phyloP scores from a whole-genome alignment of 2,797 vertebrate species.

The Mallotus villosus region DNA sequence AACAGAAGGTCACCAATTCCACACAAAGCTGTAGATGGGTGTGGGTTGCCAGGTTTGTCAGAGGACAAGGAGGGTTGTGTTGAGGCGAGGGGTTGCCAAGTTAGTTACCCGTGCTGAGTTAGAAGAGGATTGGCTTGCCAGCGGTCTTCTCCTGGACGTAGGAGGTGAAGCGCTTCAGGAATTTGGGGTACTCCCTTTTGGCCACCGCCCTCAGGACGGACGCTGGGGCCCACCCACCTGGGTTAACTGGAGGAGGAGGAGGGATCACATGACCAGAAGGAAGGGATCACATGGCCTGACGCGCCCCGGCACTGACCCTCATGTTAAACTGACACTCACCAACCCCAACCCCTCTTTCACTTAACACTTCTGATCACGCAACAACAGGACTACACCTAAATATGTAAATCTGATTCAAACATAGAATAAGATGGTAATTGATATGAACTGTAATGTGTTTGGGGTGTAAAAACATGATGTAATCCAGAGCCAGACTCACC shows the following conservation, averaged over 20 bases:
- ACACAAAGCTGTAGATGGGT: not conserved
- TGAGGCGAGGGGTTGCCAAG: not conserved
- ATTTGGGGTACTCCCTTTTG: conserved; percentile 96
- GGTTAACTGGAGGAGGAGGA: conserved; percentile 74
- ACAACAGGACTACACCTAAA: too few species aligned
- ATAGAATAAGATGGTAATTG: too few species aligned
- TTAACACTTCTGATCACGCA: too few species aligned
- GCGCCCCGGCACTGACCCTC: not conserved
- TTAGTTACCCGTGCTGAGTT: not conserved
- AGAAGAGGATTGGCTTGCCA: conserved; percentile 38
- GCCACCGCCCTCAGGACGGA: conserved; percentile 96
- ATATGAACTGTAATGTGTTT: too few species aligned
- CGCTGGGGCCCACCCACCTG: conserved; percentile 96
- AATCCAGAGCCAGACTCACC: conserved; percentile 73
- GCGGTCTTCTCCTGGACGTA: conserved; percentile 95
- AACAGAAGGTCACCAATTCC: not conserved
- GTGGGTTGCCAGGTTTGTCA: not conserved
- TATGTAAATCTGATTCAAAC: too few species aligned
- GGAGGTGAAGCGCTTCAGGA: conserved; percentile 95
- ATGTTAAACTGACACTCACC: not conserved
- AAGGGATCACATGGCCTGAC: not conserved
- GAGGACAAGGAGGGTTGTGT: not conserved
- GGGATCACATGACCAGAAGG: not conserved
- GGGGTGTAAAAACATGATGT: too few species aligned
- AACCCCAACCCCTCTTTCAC: too few species aligned